These are phyloP conservation scores for Selene dorsalis DNA, from an alignment of 2,797 vertebrate species.

Conservation along the genomic window DNA sequence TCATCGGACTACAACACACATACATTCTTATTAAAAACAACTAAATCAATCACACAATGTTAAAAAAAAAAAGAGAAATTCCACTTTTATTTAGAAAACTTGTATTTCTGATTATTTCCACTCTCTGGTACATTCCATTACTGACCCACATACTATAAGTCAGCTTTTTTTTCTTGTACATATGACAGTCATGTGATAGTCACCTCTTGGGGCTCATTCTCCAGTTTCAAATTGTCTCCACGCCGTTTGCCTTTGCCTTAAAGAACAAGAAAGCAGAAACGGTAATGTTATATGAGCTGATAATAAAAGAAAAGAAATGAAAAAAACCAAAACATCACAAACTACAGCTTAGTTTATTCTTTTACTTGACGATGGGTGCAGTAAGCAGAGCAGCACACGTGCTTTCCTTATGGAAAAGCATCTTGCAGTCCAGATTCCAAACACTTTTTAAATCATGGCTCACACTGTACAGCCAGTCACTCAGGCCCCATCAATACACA, in stretches of 20 bases:
- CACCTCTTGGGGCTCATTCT: slow-evolving; percentile 98
- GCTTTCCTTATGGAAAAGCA: slow-evolving; percentile 57
- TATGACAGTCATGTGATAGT: slow-evolving; percentile 70
- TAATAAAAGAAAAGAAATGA: neutral
- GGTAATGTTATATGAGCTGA: neutral
- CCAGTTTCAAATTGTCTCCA: slow-evolving; percentile 94
- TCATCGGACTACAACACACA: slow-evolving; percentile 89
- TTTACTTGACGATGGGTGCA: slow-evolving; percentile 36
- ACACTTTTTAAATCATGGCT: slow-evolving; percentile 20
- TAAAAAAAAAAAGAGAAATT: neutral
- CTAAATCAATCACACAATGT: neutral
- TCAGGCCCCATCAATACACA: slow-evolving; percentile 40
- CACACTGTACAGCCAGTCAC: slow-evolving; percentile 39
- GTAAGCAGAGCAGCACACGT: slow-evolving; percentile 55
- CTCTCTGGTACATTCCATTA: slow-evolving; percentile 10
- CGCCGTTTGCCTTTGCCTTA: slow-evolving; percentile 95
- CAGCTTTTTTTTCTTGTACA: slow-evolving; percentile 36
- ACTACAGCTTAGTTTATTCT: slow-evolving; percentile 9
- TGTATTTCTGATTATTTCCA: neutral
- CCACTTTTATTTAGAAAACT: neutral
- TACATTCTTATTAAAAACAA: slow-evolving; percentile 2
- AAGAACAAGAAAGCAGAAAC: slow-evolving; percentile 47
- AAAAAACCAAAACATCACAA: neutral
- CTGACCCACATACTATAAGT: slow-evolving; percentile 48
- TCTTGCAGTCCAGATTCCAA: slow-evolving; percentile 33